Evolutionary conservation across 2,888 invertebrate species (phyloP), one percentile per base, ranked within the genome.

Genomic region (Tipula helvola): DNA sequence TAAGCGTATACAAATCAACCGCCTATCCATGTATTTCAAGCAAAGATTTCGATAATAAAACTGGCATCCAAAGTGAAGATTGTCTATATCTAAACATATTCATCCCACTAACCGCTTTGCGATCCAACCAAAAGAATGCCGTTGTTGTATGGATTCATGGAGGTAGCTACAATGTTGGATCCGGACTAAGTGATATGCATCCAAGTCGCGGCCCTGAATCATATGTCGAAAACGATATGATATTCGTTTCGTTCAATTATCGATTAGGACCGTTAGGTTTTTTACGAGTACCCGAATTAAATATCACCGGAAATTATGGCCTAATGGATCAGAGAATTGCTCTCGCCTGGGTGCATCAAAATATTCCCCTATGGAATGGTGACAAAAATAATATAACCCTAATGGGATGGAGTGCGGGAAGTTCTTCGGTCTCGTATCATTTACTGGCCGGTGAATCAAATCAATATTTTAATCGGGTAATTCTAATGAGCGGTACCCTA

Each of bases 111-210:
- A 86, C 42, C 0, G 13, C 28, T n/a, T 12, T 44, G 13, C 36
- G 42, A 28, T 28, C 42, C 7, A 13, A 12, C 5, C 86, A 87
- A 7, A 84, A 87, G 7, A 86, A 90, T n/a, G 90, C 91, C 0
- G 91, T 91, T 4, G 91, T 91, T 90, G 90, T 91, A 0, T 91
- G 90, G 89, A 89, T 91, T 85, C 91, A 91, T 88, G 91, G 91
- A 0, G 91, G 91, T 0, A 91, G 90, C 5, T 91, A 89, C 87
- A 87, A 88, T 41, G 89, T 90, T 87, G 91, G 91, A 28, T 84
- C 84, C n/a, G 36, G 39, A 84, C n/a, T 41, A 39, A 90, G 88
- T 87, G 90, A 90, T 10, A 90, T 90, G 87, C 89, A 89, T 71
- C 90, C 91, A 86, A 89, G 89, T 90, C 91, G 87, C 87, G 87